These are phyloP conservation scores for Pelobates fuscus DNA, from an alignment of 2,113 vertebrate genomes.

Conservation along the genomic window DNA sequence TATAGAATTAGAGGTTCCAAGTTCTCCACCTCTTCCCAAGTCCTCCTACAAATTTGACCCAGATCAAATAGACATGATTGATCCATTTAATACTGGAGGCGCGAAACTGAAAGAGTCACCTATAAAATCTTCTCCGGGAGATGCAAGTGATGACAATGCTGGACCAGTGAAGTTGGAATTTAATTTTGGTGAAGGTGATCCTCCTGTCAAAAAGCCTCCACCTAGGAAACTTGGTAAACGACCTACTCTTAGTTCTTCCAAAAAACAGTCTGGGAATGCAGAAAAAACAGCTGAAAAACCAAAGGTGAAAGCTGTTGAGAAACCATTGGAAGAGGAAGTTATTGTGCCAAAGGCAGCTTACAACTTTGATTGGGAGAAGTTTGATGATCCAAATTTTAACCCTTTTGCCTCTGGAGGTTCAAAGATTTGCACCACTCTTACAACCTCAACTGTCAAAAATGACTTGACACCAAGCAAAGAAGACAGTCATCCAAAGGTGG, in stretches of 20 bases:
- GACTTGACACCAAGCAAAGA: constrained; percentile 4
- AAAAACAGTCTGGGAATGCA: constrained; percentile 47
- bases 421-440: constrained; percentile 63
- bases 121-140: constrained; percentile 24
- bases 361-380: constrained; percentile 66
- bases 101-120: constrained; percentile 62
- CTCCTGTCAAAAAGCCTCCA: constrained; percentile 64
- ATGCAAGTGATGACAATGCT: constrained; percentile 27
- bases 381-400: constrained; percentile 74
- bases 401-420: constrained; percentile 55
- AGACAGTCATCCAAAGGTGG: background rate
- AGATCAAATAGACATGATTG: constrained; percentile 57
- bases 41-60: constrained; percentile 63
- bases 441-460: constrained; percentile 25
- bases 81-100: constrained; percentile 62
- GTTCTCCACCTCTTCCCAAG: constrained; percentile 44
- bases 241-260: constrained; percentile 60
- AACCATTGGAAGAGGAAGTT: constrained; percentile 41
- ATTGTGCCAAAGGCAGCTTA: constrained; percentile 64
- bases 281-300: constrained; percentile 32
- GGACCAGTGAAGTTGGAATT: constrained; percentile 75
- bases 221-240: constrained; percentile 71
- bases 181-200: constrained; percentile 68
- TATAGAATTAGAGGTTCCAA: constrained; percentile 46
- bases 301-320: constrained; percentile 62